Conservation (phyloP, 2,113 vertebrate species). For the Neopipo cinnamomea region DNA sequence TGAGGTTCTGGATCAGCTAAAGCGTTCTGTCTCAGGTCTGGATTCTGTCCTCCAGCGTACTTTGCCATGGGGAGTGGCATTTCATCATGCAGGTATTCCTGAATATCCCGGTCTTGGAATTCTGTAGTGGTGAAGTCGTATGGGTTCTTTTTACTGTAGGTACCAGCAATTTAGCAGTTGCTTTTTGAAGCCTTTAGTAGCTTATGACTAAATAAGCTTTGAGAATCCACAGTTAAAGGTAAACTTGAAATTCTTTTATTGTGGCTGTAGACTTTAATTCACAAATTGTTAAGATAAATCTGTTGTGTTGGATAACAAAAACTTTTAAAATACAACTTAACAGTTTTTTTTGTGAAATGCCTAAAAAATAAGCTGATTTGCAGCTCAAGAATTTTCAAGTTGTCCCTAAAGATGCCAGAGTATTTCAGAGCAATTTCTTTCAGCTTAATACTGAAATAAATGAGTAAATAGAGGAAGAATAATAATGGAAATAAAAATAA, state of each 20-base stretch:
- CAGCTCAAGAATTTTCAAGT: neutral
- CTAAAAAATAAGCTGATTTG: neutral
- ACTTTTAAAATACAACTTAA: neutral
- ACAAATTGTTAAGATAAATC: neutral
- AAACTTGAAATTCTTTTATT: neutral
- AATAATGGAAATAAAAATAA: neutral
- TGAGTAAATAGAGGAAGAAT: neutral
- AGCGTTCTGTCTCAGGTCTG: constrained; percentile 83
- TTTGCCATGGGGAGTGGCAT: constrained; percentile 91
- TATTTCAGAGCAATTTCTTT: neutral
- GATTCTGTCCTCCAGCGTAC: constrained; percentile 87
- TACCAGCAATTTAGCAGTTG: neutral
- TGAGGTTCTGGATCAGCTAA: constrained; percentile 87
- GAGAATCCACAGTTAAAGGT: neutral
- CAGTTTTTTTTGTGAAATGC: neutral
- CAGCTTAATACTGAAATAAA: neutral
- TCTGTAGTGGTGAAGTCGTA: neutral
- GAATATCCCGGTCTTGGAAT: neutral
- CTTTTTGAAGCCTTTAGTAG: neutral
- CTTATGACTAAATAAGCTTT: neutral
- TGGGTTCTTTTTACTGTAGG: neutral
- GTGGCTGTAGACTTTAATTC: neutral
- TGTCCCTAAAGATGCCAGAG: neutral
- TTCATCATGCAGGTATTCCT: constrained; percentile 94
- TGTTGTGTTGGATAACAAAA: neutral